Evolutionary conservation across 2,797 vertebrate species (phyloP).

Genomic region (Danio albolineatus): DNA sequence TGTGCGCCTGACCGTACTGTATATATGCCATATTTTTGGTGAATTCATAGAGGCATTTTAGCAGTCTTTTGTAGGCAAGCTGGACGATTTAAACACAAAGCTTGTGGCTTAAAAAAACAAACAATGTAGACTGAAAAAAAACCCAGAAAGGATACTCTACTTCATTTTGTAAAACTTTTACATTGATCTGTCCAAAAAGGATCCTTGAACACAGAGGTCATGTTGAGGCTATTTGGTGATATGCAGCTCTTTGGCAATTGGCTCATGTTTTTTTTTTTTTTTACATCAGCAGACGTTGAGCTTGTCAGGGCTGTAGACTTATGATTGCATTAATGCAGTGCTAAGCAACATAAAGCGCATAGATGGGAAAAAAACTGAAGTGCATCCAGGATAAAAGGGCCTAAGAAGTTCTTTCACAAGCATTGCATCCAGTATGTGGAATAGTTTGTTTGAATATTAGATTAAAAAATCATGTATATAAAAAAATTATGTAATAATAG

Average conservation of each 20-base stretch:
- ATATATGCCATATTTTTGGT: not conserved
- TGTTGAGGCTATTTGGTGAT: constrained; percentile 56
- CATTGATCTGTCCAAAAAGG: constrained; percentile 49
- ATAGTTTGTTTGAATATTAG: too few species aligned
- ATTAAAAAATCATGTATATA: too few species aligned
- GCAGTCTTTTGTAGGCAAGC: not conserved
- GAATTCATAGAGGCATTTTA: not conserved
- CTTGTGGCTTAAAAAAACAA: not conserved
- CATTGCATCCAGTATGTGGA: not conserved
- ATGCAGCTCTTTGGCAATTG: not conserved
- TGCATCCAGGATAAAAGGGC: not conserved
- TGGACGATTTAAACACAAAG: not conserved
- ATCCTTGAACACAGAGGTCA: constrained; percentile 52
- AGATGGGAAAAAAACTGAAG: not conserved
- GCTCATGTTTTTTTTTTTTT: constrained; percentile 43
- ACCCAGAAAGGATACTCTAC: not conserved
- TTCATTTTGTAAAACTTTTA: not conserved
- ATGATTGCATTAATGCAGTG: not conserved
- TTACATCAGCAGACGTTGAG: constrained; percentile 18
- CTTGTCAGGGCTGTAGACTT: not conserved
- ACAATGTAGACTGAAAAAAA: not conserved
- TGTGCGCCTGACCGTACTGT: too few species aligned
- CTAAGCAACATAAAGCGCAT: constrained; percentile 3
- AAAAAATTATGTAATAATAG: too few species aligned
- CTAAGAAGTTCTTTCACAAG: not conserved